Evolutionary conservation across 2,113 vertebrate species (phyloP), one percentile per base, ranked within the genome.

Genomic region (Chaetodon auriga): DNA sequence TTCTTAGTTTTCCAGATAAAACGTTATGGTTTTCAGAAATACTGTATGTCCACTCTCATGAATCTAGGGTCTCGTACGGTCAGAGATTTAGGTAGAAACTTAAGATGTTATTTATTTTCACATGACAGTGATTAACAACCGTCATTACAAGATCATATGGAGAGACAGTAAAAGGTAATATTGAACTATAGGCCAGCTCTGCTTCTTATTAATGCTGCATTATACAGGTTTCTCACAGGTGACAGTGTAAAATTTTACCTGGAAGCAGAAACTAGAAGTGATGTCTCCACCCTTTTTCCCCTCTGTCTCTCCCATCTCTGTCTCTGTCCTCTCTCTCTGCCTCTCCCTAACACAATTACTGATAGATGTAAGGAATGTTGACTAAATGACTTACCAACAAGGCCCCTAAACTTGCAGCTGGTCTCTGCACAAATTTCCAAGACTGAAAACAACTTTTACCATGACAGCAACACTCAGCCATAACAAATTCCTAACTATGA

Each of bases 361-460:
- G 19, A 78, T 49, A 48, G 58, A 80, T 55, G 36, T 43, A 54
- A 68, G 75, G 78, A 91, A 90, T 86, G 85, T 69, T 45, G 69
- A 76, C 51, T 6, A 70, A 63, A 84, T 81, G 60, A 73, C 65
- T 66, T 46, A 45, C 43, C 75, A 51, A 73, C 68, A 46, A 74
- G 46, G 18, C 4, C 11, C 46, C 35, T 45, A 70, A 77, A 77
- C 25, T 6, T 77, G 54, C 23, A 77, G 21, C 30, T 21, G 35
- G 21, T 82, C 13, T 77, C 30, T 73, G 41, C 60, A 63, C 76
- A 75, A 16, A 70, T 23, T n/a, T 57, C 35, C 13, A 83, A 64
- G 13, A 55, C 68, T 4, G 23, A 75, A 6, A 72, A 66, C 58
- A 23, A 51, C 46, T 82, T 84, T 63, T 21, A 64, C 55, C 53